Percentiles rank a stretch among this genome's conserved stretches.
phyloP scores from a whole-genome alignment of 2,797 vertebrate genomes.

The Macropus fuliginosus region DNA sequence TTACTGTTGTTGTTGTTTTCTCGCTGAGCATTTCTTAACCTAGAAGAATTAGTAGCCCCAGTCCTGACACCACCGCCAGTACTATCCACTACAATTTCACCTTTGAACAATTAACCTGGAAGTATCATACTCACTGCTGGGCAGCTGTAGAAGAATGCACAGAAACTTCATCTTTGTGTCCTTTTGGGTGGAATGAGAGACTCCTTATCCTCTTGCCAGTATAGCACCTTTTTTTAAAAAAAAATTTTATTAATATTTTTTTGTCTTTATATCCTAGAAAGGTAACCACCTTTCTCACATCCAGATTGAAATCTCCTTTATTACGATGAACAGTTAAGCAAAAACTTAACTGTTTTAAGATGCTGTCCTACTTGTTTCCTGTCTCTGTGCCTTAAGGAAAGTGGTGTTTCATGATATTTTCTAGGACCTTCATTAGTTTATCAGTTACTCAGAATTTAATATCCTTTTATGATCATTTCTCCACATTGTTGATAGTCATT shows the following conservation, averaged over 20 bases:
- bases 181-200: background rate
- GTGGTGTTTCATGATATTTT: background rate
- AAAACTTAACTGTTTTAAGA: background rate
- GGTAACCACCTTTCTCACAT: background rate
- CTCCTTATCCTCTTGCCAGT: background rate
- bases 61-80: background rate
- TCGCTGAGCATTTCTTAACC: background rate
- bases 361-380: background rate
- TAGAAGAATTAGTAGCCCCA: background rate
- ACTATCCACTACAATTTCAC: background rate
- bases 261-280: background rate
- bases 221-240: background rate
- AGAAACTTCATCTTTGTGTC: background rate
- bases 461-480: background rate
- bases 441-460: background rate
- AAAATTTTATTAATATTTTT: background rate
- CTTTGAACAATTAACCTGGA: background rate
- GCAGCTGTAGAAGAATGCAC: background rate
- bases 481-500: background rate
- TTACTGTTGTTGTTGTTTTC: background rate
- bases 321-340: background rate
- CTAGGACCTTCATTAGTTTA: no score
- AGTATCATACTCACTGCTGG: background rate
- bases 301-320: background rate
- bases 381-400: background rate